A percentile compares a stretch with the other conserved stretches of the same genome.
These are phyloP conservation scores for Oostethus manadensis DNA, from an alignment of 2,113 vertebrate genomes.

Conservation along the genomic window DNA sequence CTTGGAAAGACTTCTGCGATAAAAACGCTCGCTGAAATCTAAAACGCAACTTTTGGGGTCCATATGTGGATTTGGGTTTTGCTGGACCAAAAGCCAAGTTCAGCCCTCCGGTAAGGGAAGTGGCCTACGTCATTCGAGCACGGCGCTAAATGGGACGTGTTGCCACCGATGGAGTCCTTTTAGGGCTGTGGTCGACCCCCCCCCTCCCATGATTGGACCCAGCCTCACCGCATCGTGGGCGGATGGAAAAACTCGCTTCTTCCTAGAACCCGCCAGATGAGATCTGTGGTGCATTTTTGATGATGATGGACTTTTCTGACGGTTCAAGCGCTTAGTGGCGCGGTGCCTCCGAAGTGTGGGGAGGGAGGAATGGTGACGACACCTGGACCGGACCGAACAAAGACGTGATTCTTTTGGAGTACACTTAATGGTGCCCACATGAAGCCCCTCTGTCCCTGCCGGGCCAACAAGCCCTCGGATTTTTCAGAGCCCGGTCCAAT, in stretches of 20 bases:
- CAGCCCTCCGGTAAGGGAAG: conserved; percentile 32
- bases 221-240: conserved; percentile 1
- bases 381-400: conserved; percentile 28
- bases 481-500: conserved; percentile 44
- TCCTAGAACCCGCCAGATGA: conserved; percentile 42
- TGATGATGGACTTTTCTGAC: conserved; percentile 38
- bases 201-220: conserved; percentile 15
- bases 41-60: too few species aligned
- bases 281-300: conserved; percentile 35
- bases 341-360: conserved; percentile 18
- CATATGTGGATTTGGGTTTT: too few species aligned
- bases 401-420: conserved; percentile 26
- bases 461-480: conserved; percentile 21
- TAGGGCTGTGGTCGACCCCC: conserved; percentile 26
- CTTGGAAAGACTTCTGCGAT: too few species aligned
- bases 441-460: conserved; percentile 12
- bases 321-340: conserved; percentile 46
- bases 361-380: conserved; percentile 16
- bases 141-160: conserved; percentile 44
- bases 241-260: conserved; percentile 25
- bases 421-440: conserved; percentile 12
- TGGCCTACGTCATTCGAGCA: conserved; percentile 47
- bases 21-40: too few species aligned
- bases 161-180: conserved; percentile 15
- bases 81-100: conserved; percentile 4